Percentiles rank a stretch among this genome's conserved stretches.
These are phyloP conservation scores for Urocynchramus pylzowi DNA, from an alignment of 2,113 vertebrate species.

Conservation along the genomic window DNA sequence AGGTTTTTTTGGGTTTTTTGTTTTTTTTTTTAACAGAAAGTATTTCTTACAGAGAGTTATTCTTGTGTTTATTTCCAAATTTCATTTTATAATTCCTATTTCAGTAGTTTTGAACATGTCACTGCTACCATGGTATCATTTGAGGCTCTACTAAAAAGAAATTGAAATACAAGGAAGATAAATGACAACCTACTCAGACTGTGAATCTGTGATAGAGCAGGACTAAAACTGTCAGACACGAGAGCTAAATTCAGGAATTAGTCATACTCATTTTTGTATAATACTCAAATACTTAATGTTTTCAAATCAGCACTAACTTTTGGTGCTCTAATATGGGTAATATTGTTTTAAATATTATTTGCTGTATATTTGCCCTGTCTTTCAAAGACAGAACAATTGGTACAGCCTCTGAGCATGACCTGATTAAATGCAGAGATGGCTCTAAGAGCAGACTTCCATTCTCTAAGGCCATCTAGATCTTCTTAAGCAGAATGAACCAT, in stretches of 20 bases:
- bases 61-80: not conserved
- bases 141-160: not conserved
- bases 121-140: not conserved
- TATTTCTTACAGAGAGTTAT: not conserved
- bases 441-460: constrained; percentile 7
- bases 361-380: not conserved
- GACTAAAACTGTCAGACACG: not conserved
- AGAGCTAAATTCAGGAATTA: not conserved
- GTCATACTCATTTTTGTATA: not conserved
- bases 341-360: not conserved
- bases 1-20: not conserved
- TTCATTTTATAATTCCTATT: not conserved
- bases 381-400: not conserved
- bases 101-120: not conserved
- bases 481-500: constrained; percentile 21
- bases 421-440: not conserved
- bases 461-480: not conserved
- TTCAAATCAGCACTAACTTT: not conserved
- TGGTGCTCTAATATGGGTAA: not conserved
- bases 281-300: not conserved
- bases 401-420: not conserved
- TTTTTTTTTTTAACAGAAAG: not conserved
- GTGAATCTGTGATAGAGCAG: not conserved
- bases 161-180: not conserved
- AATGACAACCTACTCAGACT: not conserved